Conservation (phyloP, 2,797 vertebrate genomes). For the Falco berigora region DNA sequence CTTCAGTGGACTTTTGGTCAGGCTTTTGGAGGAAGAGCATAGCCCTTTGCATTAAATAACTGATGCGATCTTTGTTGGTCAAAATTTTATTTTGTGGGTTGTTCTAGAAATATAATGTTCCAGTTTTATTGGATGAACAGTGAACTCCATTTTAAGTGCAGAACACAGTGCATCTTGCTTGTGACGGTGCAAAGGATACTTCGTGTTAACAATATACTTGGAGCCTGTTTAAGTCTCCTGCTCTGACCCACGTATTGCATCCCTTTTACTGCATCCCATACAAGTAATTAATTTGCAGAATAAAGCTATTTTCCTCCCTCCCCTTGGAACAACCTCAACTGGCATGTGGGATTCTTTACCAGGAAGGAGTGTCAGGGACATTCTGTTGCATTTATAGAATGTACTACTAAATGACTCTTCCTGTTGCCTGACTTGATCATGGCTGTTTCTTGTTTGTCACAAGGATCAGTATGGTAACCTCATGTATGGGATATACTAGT, state of each 20-base stretch:
- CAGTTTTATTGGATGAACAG: neutral
- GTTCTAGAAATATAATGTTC: neutral
- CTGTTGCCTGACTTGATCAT: neutral
- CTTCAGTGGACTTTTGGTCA: neutral
- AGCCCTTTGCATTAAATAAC: neutral
- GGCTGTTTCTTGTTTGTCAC: neutral
- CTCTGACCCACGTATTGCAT: neutral
- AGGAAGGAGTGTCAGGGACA: neutral
- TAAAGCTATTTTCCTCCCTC: neutral
- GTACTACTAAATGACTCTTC: neutral
- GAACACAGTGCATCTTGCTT: neutral
- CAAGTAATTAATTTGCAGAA: neutral
- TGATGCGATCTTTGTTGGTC: neutral
- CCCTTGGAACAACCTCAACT: neutral
- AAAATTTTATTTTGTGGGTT: neutral
- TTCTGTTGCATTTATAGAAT: conserved; percentile 19
- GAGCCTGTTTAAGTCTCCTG: neutral
- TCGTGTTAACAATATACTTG: neutral
- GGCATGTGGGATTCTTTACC: neutral
- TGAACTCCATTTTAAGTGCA: neutral
- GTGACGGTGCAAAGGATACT: neutral
- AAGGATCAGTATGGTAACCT: neutral
- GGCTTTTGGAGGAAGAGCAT: neutral
- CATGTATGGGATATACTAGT: neutral
- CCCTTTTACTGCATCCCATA: neutral